Conservation (phyloP, 2,888 invertebrate genomes). For the Metopia argyrocephala region DNA sequence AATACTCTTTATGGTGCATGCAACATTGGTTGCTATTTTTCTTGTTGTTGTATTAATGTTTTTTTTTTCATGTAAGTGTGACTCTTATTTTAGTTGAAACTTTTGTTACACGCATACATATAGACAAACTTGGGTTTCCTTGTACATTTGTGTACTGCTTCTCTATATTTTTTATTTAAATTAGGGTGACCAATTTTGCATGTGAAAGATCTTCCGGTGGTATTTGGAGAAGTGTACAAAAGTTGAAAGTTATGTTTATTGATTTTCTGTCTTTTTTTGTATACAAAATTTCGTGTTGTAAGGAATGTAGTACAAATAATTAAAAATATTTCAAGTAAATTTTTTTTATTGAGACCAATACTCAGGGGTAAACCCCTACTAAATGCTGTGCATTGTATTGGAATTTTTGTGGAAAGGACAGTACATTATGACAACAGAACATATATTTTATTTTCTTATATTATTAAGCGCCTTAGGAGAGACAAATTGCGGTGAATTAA, state of each 20-base stretch:
- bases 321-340: no score
- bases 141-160: neutral
- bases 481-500: no score
- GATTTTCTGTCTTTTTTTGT: neutral
- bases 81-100: conserved; percentile 13
- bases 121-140: neutral
- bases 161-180: neutral
- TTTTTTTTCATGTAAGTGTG: conserved; percentile 10
- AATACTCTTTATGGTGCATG: conserved; percentile 26
- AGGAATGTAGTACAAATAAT: no score
- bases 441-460: no score
- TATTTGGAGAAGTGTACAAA: neutral
- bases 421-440: no score
- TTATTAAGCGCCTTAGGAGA: no score
- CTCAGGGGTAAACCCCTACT: no score
- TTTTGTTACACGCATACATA: neutral
- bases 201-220: conserved; percentile 25
- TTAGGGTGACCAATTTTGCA: conserved; percentile 48
- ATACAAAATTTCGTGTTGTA: no score
- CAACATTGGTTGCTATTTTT: conserved; percentile 12
- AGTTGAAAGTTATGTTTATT: neutral
- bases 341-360: no score
- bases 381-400: no score
- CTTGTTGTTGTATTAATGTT: neutral
- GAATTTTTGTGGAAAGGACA: no score